Percentiles rank a stretch among this genome's conserved stretches.
Conservation (phyloP, 2,797 vertebrate species). For the Heterohyrax brucei region DNA sequence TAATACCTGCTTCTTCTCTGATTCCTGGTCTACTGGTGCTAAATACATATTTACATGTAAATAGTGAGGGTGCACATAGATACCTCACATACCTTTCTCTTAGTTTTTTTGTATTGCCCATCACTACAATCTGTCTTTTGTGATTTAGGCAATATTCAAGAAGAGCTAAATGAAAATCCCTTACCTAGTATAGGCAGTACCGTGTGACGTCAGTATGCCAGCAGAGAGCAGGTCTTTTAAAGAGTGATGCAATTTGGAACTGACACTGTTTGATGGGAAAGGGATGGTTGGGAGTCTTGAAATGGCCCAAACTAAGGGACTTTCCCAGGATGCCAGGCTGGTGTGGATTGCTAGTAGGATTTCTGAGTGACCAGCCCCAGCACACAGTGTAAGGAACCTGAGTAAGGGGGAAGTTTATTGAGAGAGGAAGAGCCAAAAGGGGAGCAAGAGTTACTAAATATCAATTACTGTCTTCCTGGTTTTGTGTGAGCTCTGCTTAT, state of each 20-base stretch:
- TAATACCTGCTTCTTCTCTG: not conserved
- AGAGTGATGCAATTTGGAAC: not conserved
- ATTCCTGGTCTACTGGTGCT: not conserved
- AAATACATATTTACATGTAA: not conserved
- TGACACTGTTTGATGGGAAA: not conserved
- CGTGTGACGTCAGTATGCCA: not conserved
- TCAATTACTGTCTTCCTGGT: not conserved
- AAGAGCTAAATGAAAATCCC: slow-evolving; percentile 6
- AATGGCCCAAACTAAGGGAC: not conserved
- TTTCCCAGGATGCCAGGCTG: not conserved
- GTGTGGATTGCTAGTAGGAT: not conserved
- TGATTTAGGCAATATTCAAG: not conserved
- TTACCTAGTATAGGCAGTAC: not conserved
- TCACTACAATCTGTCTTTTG: not conserved
- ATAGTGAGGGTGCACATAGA: not conserved
- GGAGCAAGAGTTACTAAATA: not conserved
- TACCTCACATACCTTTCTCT: not conserved
- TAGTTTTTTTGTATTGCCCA: not conserved
- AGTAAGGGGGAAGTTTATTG: not conserved
- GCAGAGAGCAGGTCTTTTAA: not conserved
- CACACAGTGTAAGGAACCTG: not conserved
- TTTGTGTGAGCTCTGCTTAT: not conserved
- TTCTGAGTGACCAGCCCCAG: not conserved
- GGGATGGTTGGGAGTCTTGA: not conserved
- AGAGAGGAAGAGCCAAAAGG: not conserved